Conservation (phyloP, 1,140 invertebrate genomes). For the Bombus waltoni region DNA sequence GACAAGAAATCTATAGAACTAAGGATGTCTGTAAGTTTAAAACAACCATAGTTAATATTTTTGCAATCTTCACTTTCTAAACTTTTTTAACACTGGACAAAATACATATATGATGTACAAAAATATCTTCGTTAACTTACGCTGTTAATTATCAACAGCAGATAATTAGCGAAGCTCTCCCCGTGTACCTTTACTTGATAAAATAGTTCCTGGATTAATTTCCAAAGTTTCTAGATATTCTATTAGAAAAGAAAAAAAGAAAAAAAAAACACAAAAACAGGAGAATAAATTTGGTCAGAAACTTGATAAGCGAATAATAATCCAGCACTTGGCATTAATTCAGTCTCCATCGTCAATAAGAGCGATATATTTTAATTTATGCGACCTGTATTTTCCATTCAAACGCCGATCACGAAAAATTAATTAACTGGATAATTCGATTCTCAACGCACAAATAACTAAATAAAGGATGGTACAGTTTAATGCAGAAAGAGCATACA, state of each 20-base stretch:
- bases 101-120: too few species aligned
- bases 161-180: not conserved
- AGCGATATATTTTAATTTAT: not conserved
- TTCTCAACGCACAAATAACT: not conserved
- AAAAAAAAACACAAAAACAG: not conserved
- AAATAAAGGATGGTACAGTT: not conserved
- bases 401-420: too few species aligned
- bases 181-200: not conserved
- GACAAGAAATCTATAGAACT: not conserved
- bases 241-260: not conserved
- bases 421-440: not conserved
- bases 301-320: not conserved
- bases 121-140: not conserved
- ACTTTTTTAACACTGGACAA: too few species aligned
- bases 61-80: too few species aligned
- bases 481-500: not conserved
- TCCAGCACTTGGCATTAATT: not conserved
- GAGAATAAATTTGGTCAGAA: not conserved
- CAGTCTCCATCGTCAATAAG: not conserved
- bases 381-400: too few species aligned
- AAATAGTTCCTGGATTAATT: not conserved
- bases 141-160: not conserved
- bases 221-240: not conserved
- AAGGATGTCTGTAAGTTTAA: slow-evolving; percentile 19
- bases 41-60: too few species aligned